phyloP scores from a whole-genome alignment of 2,888 invertebrate species.

The Frankliniella intonsa region DNA sequence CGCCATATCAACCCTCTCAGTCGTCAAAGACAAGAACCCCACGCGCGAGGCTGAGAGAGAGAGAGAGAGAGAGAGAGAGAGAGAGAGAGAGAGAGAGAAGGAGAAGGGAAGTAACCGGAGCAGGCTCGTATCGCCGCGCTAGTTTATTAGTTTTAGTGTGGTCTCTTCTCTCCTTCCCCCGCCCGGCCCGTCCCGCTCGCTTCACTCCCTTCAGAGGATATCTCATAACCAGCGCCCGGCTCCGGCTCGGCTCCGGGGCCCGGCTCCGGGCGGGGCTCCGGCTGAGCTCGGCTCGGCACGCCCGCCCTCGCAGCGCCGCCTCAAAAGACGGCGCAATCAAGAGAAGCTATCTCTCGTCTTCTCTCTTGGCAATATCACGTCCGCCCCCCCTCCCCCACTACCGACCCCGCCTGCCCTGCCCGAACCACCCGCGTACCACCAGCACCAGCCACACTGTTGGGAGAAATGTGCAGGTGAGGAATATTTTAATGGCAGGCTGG shows the following conservation, averaged over 20 bases:
- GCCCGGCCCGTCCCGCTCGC: not conserved
- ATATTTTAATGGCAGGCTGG: too few species aligned
- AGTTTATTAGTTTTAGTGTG: not conserved
- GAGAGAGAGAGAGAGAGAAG: too few species aligned
- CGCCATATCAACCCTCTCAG: too few species aligned
- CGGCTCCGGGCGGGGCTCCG: too few species aligned
- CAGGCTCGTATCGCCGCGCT: too few species aligned
- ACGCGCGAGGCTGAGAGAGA: too few species aligned
- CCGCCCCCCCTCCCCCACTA: not conserved
- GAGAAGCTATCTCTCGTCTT: not conserved
- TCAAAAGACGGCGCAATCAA: constrained; percentile 1
- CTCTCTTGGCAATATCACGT: not conserved
- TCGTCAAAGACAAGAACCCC: too few species aligned
- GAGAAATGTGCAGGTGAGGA: too few species aligned
- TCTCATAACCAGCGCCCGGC: not conserved
- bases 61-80: too few species aligned
- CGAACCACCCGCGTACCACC: not conserved
- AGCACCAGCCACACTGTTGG: too few species aligned
- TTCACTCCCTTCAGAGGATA: not conserved
- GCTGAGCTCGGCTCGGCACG: not conserved
- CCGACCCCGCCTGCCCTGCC: not conserved
- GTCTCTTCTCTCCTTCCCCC: not conserved
- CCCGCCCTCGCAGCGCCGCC: not conserved
- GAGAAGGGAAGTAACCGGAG: too few species aligned
- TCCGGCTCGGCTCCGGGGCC: too few species aligned